phyloP scores from a whole-genome alignment of 2,113 vertebrate genomes.

The Lagenorhynchus albirostris region DNA sequence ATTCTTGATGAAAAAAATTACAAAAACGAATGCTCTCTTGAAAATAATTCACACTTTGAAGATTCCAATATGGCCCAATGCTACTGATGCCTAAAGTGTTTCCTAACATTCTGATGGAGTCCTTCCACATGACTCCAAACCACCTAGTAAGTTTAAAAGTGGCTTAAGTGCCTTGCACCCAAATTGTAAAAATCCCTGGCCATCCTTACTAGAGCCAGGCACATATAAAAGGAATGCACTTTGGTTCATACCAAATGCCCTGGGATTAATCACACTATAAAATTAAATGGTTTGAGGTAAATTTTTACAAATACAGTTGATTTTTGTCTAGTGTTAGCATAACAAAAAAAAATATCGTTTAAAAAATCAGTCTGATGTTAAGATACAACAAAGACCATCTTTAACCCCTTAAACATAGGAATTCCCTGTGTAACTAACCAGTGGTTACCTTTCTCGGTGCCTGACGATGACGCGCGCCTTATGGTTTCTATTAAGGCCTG shows the following conservation, averaged over 20 bases:
- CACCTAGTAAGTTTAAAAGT: conserved; percentile 85
- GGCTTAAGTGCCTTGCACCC: conserved; percentile 88
- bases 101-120: conserved; percentile 81
- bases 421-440: conserved; percentile 62
- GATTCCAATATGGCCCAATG: conserved; percentile 86
- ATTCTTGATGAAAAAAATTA: conserved; percentile 78
- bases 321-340: conserved; percentile 82
- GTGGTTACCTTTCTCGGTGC: conserved; percentile 57
- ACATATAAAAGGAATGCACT: conserved; percentile 98
- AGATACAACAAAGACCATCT: conserved; percentile 83
- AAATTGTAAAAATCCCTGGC: conserved; percentile 88
- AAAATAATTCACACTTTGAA: conserved; percentile 79
- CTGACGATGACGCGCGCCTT: conserved; percentile 76
- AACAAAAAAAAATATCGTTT: conserved; percentile 81
- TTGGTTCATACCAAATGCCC: conserved; percentile 99
- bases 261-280: conserved; percentile 90
- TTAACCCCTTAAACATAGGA: conserved; percentile 79
- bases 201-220: conserved; percentile 83
- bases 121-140: conserved; percentile 77
- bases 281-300: conserved; percentile 89
- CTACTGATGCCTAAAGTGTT: conserved; percentile 82
- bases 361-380: conserved; percentile 83
- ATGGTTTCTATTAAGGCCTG: conserved; percentile 84
- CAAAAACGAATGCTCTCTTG: conserved; percentile 79
- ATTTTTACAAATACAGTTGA: conserved; percentile 86